Evolutionary conservation across 2,113 vertebrate genomes (phyloP).

Genomic region (Laticauda colubrina): DNA sequence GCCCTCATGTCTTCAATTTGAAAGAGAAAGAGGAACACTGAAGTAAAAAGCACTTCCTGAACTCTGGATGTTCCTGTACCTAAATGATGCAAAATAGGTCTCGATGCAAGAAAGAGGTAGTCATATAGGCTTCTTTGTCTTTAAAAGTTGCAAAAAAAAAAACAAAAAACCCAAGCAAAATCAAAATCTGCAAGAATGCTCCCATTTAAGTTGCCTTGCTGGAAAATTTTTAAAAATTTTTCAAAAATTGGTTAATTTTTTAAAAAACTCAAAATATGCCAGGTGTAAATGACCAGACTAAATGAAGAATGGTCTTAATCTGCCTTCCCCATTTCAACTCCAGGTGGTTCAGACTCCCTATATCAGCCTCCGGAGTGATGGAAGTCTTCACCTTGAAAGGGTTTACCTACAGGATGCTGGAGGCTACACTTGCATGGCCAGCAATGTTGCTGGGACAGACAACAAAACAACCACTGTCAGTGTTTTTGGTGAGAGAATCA

Average conservation of each 20-base stretch:
- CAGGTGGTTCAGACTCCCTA: slow-evolving; percentile 87
- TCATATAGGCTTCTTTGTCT: neutral
- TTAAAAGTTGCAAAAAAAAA: neutral
- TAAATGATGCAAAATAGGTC: neutral
- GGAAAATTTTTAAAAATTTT: neutral
- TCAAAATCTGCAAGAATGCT: neutral
- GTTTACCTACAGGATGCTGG: slow-evolving; percentile 83
- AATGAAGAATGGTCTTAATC: neutral
- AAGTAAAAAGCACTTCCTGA: neutral
- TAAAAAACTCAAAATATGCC: neutral
- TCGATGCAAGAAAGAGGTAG: neutral
- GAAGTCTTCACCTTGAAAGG: slow-evolving; percentile 91
- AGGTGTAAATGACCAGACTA: neutral
- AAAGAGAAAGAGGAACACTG: neutral
- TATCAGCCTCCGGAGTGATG: slow-evolving; percentile 81
- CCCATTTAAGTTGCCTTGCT: neutral
- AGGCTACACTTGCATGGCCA: slow-evolving; percentile 87
- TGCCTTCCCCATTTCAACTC: neutral
- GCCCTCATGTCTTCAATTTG: neutral
- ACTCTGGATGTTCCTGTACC: neutral
- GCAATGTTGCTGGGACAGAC: slow-evolving; percentile 80
- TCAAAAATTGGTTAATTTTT: neutral
- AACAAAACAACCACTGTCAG: slow-evolving; percentile 83
- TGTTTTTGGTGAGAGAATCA: slow-evolving; percentile 76
- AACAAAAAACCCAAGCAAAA: neutral